These are phyloP conservation scores for Gallinago undulata DNA, from an alignment of 2,113 vertebrate species.

Conservation along the genomic window DNA sequence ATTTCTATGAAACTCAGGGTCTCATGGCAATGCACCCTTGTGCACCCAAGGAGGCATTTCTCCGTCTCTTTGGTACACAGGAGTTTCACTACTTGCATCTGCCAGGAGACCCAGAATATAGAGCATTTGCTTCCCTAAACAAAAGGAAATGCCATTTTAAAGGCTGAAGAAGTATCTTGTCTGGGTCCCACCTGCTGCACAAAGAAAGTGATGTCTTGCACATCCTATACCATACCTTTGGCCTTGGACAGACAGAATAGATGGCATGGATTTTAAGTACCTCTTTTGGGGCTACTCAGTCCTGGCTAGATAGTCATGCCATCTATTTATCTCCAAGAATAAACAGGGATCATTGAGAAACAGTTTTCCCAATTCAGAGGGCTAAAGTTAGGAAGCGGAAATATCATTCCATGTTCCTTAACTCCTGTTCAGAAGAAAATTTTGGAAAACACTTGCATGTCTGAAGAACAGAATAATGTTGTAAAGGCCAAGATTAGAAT, in stretches of 20 bases:
- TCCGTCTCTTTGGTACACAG: neutral
- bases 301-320: neutral
- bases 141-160: neutral
- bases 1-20: neutral
- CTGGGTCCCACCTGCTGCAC: neutral
- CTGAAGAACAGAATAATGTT: neutral
- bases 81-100: neutral
- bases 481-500: neutral
- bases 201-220: neutral
- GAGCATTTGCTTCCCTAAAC: neutral
- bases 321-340: neutral
- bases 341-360: neutral
- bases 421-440: neutral
- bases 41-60: neutral
- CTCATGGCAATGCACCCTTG: neutral
- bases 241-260: neutral
- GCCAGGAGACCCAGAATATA: neutral
- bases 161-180: neutral
- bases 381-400: neutral
- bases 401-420: neutral
- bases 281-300: neutral
- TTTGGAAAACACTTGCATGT: neutral
- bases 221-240: neutral
- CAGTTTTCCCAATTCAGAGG: neutral
- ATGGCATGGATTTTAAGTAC: neutral